Evolutionary conservation across 35 echinoderm and acorn worm genomes (phyloP), one percentile per base, ranked within the genome.

Genomic region (Lytechinus pictus): DNA sequence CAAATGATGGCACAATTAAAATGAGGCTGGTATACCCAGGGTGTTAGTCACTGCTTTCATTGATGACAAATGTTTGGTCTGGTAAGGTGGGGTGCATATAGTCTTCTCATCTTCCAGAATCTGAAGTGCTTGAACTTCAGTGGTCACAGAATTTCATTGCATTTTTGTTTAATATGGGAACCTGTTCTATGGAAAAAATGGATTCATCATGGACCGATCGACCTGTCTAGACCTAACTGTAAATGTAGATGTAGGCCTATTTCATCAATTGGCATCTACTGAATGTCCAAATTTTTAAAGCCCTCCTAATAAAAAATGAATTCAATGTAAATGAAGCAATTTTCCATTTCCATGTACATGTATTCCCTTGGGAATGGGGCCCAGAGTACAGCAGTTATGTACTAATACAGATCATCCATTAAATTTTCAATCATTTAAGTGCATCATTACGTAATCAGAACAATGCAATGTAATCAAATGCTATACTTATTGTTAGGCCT

Each of bases 11-110:
- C 66, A 24, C 66, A 79, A 79, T 79, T 79, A 79, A 79, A 16
- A n/a, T 79, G 66, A 79, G 66, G 19, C 19, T 24, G n/a, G 21
- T 79, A 79, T 79, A 79, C n/a, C 66, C 66, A 79, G 66, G 66
- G 66, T 79, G 66, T 79, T 79, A 79, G 66, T 79, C 66, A 79
- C 66, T 16, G 66, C 66, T 79, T 79, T 79, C 66, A 24, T 79
- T 79, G 66, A 79, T 79, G 66, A 79, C 66, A 79, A 79, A 79
- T 79, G 66, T 79, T 79, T 79, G 66, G 16, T 79, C 16, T 79
- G 56, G 56, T 58, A 58, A 58, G 9, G 56, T 58, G 56, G 12
- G 5, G 1, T 57, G 55, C 10, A 55, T 10, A n/a, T 79, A 79
- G 66, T 79, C 66, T 79, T n/a, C 19, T 24, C 19, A n/a, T 79